phyloP scores from a whole-genome alignment of 2,888 invertebrate species.

The Heliconius hortense region DNA sequence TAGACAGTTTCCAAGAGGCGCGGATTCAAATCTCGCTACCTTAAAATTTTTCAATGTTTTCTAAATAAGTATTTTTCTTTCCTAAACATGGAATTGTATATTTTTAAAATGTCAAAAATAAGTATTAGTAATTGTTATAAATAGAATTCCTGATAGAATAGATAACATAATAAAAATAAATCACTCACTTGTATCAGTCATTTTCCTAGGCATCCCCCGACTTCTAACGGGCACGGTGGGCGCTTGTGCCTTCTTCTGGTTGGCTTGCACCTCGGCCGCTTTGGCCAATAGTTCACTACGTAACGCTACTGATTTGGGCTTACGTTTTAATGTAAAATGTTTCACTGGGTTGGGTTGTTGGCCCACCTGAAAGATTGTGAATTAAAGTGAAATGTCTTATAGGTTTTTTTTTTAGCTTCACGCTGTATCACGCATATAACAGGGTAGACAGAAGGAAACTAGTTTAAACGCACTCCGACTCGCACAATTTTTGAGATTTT shows the following conservation, averaged over 20 bases:
- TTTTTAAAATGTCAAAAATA: too few species aligned
- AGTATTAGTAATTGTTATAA: too few species aligned
- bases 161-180: too few species aligned
- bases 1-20: too few species aligned
- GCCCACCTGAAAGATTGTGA: slow-evolving; percentile 81
- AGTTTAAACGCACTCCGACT: too few species aligned
- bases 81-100: too few species aligned
- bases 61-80: too few species aligned
- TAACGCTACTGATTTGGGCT: slow-evolving; percentile 96
- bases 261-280: slow-evolving; percentile 93
- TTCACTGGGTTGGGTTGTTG: slow-evolving; percentile 92
- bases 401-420: not conserved
- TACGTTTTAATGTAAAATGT: slow-evolving; percentile 95
- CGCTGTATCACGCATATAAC: not conserved
- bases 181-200: slow-evolving; percentile 95
- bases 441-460: too few species aligned
- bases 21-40: too few species aligned
- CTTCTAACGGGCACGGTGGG: slow-evolving; percentile 94
- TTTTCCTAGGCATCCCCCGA: slow-evolving; percentile 92
- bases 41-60: too few species aligned
- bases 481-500: too few species aligned
- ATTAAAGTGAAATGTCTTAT: not conserved
- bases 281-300: slow-evolving; percentile 95
- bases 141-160: too few species aligned
- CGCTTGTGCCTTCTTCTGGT: slow-evolving; percentile 92